Percentiles rank a stretch among this genome's conserved stretches.
Conservation (phyloP, 37 sponge, comb jelly and placozoan genomes). For the Spongilla lacustris region DNA sequence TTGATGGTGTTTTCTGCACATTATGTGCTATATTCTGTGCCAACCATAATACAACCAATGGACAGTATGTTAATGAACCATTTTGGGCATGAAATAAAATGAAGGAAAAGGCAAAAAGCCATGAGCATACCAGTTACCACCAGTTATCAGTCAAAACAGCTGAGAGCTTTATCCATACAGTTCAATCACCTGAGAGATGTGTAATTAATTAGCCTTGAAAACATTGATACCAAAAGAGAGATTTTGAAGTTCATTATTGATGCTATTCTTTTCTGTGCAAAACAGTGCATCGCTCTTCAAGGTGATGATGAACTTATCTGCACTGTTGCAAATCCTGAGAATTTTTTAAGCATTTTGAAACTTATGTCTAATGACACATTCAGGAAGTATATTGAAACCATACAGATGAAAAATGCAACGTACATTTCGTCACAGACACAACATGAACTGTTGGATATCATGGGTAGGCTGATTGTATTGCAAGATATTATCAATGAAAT, state of each 20-base stretch:
- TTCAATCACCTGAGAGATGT: too few species aligned
- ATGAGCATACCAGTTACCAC: too few species aligned
- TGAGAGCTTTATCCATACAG: too few species aligned
- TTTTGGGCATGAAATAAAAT: too few species aligned
- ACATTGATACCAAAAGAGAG: slow-evolving; percentile 16
- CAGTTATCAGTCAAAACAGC: too few species aligned
- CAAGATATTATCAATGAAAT: not conserved
- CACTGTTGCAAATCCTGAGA: slow-evolving; percentile 35
- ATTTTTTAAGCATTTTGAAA: slow-evolving; percentile 36
- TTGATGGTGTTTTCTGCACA: too few species aligned
- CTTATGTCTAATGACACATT: slow-evolving; percentile 13
- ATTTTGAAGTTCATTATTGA: slow-evolving; percentile 18
- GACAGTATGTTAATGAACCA: too few species aligned
- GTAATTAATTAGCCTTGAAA: not conserved
- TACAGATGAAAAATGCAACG: slow-evolving; percentile 14
- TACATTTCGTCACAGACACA: slow-evolving; percentile 21
- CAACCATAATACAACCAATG: too few species aligned
- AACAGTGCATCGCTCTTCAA: slow-evolving; percentile 46
- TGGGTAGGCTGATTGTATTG: slow-evolving; percentile 14
- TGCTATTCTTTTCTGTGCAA: slow-evolving; percentile 33
- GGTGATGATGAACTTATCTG: slow-evolving; percentile 30
- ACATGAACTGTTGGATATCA: slow-evolving; percentile 10
- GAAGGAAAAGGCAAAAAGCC: too few species aligned
- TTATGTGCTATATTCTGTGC: too few species aligned
- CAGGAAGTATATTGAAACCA: slow-evolving; percentile 6